A percentile compares a stretch with the other conserved stretches of the same genome.
Evolutionary conservation across 2,888 invertebrate species (phyloP).

Genomic region (Drosophila testacea): DNA sequence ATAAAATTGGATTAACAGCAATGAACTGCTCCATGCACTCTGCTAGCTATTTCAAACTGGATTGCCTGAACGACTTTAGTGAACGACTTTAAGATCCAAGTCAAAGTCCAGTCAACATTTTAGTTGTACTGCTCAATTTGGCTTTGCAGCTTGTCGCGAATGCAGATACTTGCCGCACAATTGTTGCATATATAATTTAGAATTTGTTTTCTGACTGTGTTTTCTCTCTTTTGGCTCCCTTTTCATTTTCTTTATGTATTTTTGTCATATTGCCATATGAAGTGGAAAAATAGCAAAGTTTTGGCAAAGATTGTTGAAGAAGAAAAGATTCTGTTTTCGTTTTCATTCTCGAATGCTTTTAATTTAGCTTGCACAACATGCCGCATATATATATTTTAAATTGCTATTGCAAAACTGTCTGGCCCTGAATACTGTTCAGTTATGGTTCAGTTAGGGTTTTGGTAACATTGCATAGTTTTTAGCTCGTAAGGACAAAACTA

Average conservation of each 20-base stretch:
- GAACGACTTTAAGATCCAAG: slow-evolving; percentile 13
- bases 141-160: slow-evolving; percentile 25
- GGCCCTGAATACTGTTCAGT: slow-evolving; percentile 36
- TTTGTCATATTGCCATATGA: slow-evolving; percentile 41
- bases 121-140: slow-evolving; percentile 44
- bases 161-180: slow-evolving; percentile 5
- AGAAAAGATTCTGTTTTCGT: not conserved
- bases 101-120: slow-evolving; percentile 25
- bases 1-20: not conserved
- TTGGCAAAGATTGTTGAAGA: slow-evolving; percentile 1
- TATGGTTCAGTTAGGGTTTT: slow-evolving; percentile 21
- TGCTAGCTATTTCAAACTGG: slow-evolving; percentile 27
- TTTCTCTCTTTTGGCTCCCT: not conserved
- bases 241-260: not conserved
- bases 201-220: slow-evolving; percentile 15
- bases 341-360: slow-evolving; percentile 40
- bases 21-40: not conserved
- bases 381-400: slow-evolving; percentile 21
- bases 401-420: slow-evolving; percentile 43
- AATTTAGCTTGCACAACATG: slow-evolving; percentile 56
- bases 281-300: slow-evolving; percentile 59
- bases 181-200: slow-evolving; percentile 48
- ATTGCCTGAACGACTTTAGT: slow-evolving; percentile 6
- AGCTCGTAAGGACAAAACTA: slow-evolving; percentile 57
- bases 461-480: slow-evolving; percentile 20